Conservation (phyloP, 2,888 invertebrate genomes). For the Seira sanloemensis region DNA sequence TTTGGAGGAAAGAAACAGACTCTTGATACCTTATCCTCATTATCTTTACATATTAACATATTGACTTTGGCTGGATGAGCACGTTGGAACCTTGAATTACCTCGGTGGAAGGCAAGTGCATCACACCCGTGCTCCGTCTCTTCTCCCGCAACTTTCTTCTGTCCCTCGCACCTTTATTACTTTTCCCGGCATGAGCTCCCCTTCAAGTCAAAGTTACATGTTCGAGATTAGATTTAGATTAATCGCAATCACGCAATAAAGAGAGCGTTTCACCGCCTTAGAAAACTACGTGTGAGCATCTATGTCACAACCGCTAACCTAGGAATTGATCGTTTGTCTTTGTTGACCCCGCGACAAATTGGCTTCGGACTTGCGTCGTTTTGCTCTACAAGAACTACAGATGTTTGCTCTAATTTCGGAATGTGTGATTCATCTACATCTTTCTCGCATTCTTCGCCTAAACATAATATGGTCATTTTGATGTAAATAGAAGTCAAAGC, state of each 20-base stretch:
- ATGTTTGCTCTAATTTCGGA: constrained; percentile 72
- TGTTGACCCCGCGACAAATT: constrained; percentile 76
- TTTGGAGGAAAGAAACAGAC: constrained; percentile 72
- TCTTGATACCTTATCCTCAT: too few species aligned
- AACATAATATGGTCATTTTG: constrained; percentile 8
- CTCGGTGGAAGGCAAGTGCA: constrained; percentile 80
- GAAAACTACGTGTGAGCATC: not conserved
- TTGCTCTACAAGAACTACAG: constrained; percentile 74
- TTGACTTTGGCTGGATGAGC: too few species aligned
- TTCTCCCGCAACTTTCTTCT: constrained; percentile 80
- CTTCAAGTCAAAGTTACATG: constrained; percentile 63
- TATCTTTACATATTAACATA: too few species aligned
- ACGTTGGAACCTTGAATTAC: constrained; percentile 74
- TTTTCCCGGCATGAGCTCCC: constrained; percentile 78
- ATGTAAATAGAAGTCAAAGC: not conserved
- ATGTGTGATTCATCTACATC: constrained; percentile 63
- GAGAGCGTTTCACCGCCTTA: too few species aligned
- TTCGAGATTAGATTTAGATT: too few species aligned
- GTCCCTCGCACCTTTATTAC: constrained; percentile 79
- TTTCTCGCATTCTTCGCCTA: constrained; percentile 55
- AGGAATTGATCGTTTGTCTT: constrained; percentile 74
- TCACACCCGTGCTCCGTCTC: constrained; percentile 80
- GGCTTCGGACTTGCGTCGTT: constrained; percentile 77
- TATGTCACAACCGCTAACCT: constrained; percentile 50
- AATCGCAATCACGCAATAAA: too few species aligned